These are phyloP conservation scores for Anoplolepis gracilipes DNA, from an alignment of 1,140 invertebrate species.

Conservation along the genomic window DNA sequence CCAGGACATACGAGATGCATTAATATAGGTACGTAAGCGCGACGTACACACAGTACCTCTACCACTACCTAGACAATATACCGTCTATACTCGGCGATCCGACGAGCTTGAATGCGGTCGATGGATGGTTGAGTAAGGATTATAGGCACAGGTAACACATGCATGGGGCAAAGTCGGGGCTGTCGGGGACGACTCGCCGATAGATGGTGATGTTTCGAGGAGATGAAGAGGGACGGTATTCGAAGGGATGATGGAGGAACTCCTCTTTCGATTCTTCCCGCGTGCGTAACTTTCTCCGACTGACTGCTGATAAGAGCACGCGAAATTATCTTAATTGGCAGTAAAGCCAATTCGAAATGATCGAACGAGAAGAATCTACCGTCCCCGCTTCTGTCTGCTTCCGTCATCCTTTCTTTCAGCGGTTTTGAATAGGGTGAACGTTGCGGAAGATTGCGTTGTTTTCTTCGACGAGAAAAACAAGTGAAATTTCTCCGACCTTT, in stretches of 20 bases:
- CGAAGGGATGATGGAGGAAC: constrained; percentile 37
- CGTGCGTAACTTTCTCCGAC: constrained; percentile 67
- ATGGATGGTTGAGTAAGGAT: constrained; percentile 85
- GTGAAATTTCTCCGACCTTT: background rate
- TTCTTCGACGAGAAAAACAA: constrained; percentile 49
- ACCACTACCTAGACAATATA: constrained; percentile 66
- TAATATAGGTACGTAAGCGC: constrained; percentile 70
- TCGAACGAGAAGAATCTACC: constrained; percentile 69
- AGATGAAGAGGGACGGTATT: constrained; percentile 54
- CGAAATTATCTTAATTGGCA: constrained; percentile 83
- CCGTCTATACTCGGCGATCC: constrained; percentile 80
- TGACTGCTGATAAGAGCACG: constrained; percentile 78
- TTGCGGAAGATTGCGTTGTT: constrained; percentile 68
- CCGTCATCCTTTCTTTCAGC: constrained; percentile 62
- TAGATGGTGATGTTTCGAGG: constrained; percentile 69
- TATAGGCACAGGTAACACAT: constrained; percentile 81
- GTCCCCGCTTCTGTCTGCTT: constrained; percentile 61
- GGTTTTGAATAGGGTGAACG: constrained; percentile 54
- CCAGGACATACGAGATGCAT: constrained; percentile 52
- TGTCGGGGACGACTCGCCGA: constrained; percentile 66
- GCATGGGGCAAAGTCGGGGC: too few relatives aligned
- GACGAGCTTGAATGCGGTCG: constrained; percentile 81
- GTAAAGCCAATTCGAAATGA: constrained; percentile 73
- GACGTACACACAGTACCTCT: constrained; percentile 25
- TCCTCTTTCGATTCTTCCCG: constrained; percentile 74